Conservation (phyloP, 2,797 vertebrate genomes). For the Antrozous pallidus region DNA sequence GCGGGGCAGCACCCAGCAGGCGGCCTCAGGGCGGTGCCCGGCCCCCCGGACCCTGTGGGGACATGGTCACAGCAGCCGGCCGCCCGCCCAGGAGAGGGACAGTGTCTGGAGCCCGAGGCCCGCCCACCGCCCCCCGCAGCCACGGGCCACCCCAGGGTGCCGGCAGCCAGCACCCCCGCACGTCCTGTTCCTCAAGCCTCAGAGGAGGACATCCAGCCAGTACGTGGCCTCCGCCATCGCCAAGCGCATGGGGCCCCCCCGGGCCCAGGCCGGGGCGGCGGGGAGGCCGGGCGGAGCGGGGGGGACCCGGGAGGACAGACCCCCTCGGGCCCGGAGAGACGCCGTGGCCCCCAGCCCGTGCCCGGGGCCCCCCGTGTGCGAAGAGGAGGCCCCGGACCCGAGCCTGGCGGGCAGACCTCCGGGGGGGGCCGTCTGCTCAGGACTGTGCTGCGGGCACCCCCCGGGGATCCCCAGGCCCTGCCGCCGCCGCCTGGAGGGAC, state of each 20-base stretch:
- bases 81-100: conserved; percentile 46
- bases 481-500: conserved; percentile 62
- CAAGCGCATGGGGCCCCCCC: conserved; percentile 83
- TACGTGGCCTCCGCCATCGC: conserved; percentile 94
- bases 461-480: conserved; percentile 49
- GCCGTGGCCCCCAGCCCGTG: background rate
- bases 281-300: conserved; percentile 14
- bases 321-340: conserved; percentile 3
- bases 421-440: conserved; percentile 52
- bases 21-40: conserved; percentile 60
- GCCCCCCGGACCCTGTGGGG: conserved; percentile 60
- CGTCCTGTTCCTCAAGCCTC: conserved; percentile 88
- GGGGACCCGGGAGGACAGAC: background rate
- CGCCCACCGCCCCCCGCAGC: conserved; percentile 70
- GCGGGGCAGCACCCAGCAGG: conserved; percentile 47
- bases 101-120: conserved; percentile 65
- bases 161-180: conserved; percentile 66
- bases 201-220: conserved; percentile 93
- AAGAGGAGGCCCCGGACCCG: background rate
- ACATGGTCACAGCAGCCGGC: conserved; percentile 16
- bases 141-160: conserved; percentile 73
- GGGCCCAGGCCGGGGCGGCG: conserved; percentile 56
- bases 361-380: background rate
- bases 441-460: conserved; percentile 40
- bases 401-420: background rate